Evolutionary conservation across 2,113 vertebrate genomes (phyloP).

Genomic region (Circaetus gallicus): DNA sequence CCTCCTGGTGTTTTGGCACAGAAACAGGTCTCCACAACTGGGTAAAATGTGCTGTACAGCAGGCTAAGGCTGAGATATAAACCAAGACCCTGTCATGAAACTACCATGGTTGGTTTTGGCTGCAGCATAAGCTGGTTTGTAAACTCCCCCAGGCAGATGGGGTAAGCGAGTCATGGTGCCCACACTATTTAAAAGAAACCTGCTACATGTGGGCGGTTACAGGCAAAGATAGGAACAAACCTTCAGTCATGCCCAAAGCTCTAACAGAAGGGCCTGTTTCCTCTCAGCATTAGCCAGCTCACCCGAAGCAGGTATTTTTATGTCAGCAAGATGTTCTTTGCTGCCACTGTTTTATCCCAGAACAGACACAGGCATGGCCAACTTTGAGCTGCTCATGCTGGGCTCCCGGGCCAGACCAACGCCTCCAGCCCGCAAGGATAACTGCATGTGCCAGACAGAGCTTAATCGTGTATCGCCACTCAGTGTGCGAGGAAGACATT

Average conservation of each 20-base stretch:
- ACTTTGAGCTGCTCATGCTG: fast-evolving
- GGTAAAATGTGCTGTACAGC: not conserved
- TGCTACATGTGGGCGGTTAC: not conserved
- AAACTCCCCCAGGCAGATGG: not conserved
- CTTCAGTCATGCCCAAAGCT: not conserved
- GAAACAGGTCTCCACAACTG: not conserved
- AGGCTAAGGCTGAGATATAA: not conserved
- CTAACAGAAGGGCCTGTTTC: not conserved
- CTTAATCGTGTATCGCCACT: fast-evolving
- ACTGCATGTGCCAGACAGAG: not conserved
- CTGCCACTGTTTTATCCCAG: not conserved
- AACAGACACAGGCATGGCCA: not conserved
- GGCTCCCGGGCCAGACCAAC: not conserved
- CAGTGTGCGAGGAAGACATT: not conserved
- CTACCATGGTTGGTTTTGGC: not conserved
- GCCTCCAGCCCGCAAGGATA: fast-evolving
- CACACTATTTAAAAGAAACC: not conserved
- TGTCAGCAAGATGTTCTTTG: not conserved
- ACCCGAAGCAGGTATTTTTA: not conserved
- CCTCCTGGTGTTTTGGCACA: not conserved
- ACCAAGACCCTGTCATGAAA: not conserved
- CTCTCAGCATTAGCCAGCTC: not conserved
- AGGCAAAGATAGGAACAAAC: not conserved
- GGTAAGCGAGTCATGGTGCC: not conserved
- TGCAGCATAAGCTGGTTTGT: not conserved